Base-by-base conservation (phyloP, 2,113 vertebrate species). In the Mus spicilegus region DNA sequence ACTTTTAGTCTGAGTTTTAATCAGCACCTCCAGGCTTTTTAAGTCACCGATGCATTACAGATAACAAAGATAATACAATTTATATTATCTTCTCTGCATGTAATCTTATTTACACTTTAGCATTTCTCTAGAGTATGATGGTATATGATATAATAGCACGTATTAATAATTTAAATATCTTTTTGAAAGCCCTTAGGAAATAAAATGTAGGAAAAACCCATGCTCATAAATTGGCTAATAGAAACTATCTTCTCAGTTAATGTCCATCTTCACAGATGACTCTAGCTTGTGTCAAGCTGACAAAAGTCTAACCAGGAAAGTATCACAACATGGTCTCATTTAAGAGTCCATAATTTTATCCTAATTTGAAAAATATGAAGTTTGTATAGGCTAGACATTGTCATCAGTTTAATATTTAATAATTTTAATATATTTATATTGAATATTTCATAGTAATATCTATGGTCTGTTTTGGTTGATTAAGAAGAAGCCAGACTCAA, bases 341-440 rank as follows among this genome's bases (percentile, higher is more conserved):
- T 81, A 46, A 70, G 69, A 93, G 51, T 19, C 87, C 30, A 67
- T 67, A 70, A 56, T 88, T 65, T 92, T 78, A 39, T 61, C 46
- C 33, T 77, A 63, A 69, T 93, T 91, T 84, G 36, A 73, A 90
- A 91, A 85, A 67, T 33, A 93, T 4, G 24, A 81, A 81, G 24
- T 30, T 42, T 22, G 0, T 76, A 17, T 39, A 81, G 80, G 36
- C 3, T 70, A 51, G 39, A 8, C 81, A 76, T 51, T 14, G 39
- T 82, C 30, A 80, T 63, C 28, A 26, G 84, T 54, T 82, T 39
- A 87, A 86, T 7, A 75, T 91, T 61, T 84, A 87, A 84, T 39
- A 80, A 39, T 86, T 56, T 80, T 56, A 56, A 56, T 80, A 54
- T 36, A 10, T n/a, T 81, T 56, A 81, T 81, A 56, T 56, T 56